These are phyloP conservation scores for Cassiopea xamachana DNA, from an alignment of 30 jellyfish, hydroid and myxozoan species.

Conservation along the genomic window DNA sequence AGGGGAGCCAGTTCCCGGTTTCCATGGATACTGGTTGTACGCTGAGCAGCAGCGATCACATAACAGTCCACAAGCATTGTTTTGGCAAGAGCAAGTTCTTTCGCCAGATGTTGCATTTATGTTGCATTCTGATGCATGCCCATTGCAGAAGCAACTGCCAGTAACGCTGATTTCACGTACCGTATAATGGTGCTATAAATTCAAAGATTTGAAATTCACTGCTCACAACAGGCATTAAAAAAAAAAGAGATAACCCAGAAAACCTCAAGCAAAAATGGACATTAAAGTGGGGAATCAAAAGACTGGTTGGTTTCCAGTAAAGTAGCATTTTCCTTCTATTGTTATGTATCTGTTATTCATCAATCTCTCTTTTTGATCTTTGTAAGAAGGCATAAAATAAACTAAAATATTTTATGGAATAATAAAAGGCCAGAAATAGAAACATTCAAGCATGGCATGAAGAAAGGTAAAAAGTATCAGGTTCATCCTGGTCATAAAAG, in stretches of 20 bases:
- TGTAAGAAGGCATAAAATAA: too few species aligned
- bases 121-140: conserved; percentile 87
- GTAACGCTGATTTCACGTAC: conserved; percentile 74
- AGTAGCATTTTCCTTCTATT: too few species aligned
- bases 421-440: too few species aligned
- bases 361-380: too few species aligned
- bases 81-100: conserved; percentile 72
- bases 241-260: not conserved
- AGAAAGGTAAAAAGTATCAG: too few species aligned
- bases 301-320: too few species aligned
- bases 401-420: too few species aligned
- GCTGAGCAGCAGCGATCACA: conserved; percentile 90
- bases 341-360: too few species aligned
- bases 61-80: conserved; percentile 89
- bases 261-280: too few species aligned
- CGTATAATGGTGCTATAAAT: conserved; percentile 80
- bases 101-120: conserved; percentile 63
- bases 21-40: conserved; percentile 87
- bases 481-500: too few species aligned
- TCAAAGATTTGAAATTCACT: not conserved
- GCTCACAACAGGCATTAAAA: not conserved
- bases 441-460: too few species aligned
- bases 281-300: too few species aligned
- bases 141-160: conserved; percentile 91
- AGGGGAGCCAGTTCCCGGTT: conserved; percentile 74